A percentile compares a stretch with the other conserved stretches of the same genome.
These are phyloP conservation scores for Microctonus hyperodae DNA, from an alignment of 2,888 invertebrate species.

Conservation along the genomic window DNA sequence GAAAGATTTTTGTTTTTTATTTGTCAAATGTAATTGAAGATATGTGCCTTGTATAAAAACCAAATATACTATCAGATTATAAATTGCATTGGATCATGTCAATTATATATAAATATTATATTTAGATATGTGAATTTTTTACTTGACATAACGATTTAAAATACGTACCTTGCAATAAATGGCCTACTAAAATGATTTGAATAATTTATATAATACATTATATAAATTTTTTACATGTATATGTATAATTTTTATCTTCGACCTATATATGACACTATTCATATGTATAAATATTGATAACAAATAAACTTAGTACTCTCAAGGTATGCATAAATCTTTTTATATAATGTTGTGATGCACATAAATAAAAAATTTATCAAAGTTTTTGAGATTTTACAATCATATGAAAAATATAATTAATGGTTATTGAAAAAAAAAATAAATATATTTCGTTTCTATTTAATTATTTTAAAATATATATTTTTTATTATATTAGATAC, in stretches of 20 bases:
- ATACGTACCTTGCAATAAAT: neutral
- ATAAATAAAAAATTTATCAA: neutral
- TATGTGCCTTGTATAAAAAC: conserved; percentile 21
- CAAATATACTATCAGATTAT: neutral
- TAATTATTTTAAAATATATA: neutral
- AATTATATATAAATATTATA: neutral
- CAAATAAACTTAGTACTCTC: neutral
- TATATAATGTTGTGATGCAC: neutral
- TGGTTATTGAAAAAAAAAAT: no score
- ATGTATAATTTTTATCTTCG: neutral
- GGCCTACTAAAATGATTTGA: neutral
- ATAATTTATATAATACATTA: neutral
- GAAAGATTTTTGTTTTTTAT: neutral
- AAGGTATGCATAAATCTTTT: neutral
- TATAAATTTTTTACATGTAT: neutral
- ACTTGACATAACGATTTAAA: neutral
- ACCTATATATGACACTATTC: neutral
- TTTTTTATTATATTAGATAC: neutral
- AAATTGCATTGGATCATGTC: neutral
- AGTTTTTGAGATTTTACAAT: neutral
- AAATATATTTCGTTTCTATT: neutral
- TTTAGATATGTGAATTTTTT: neutral
- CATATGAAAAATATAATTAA: neutral
- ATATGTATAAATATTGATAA: neutral
- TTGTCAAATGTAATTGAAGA: neutral